phyloP scores from a whole-genome alignment of 2,888 invertebrate species.

The Herminia tarsipennalis region DNA sequence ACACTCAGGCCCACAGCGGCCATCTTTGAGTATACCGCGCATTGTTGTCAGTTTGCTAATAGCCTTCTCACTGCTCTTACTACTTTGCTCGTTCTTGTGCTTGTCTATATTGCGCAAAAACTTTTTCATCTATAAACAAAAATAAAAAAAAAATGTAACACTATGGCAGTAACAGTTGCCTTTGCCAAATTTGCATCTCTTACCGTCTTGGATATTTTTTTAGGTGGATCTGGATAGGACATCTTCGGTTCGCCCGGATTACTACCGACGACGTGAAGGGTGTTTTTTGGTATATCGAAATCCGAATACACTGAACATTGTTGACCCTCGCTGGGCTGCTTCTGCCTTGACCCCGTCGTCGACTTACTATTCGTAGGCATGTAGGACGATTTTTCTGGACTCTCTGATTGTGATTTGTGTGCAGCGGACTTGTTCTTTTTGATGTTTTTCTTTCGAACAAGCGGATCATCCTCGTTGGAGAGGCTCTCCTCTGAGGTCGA shows the following conservation, averaged over 20 bases:
- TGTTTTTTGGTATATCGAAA: constrained; percentile 76
- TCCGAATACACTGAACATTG: constrained; percentile 70
- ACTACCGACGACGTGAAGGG: constrained; percentile 77
- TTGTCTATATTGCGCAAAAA: constrained; percentile 79
- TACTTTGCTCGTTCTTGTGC: constrained; percentile 72
- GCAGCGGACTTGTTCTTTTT: constrained; percentile 51
- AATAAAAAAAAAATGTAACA: neutral
- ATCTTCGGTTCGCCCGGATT: constrained; percentile 82
- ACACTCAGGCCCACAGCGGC: constrained; percentile 75
- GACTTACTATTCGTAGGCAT: constrained; percentile 78
- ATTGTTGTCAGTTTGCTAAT: constrained; percentile 74
- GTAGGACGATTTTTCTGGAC: constrained; percentile 58
- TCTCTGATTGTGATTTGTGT: constrained; percentile 52
- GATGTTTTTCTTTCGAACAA: constrained; percentile 54
- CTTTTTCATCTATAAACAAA: constrained; percentile 71
- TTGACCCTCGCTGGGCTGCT: constrained; percentile 61
- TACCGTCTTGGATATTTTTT: constrained; percentile 80
- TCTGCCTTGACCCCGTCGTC: constrained; percentile 66
- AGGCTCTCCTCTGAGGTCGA: constrained; percentile 81
- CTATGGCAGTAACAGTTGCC: neutral
- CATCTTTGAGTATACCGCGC: constrained; percentile 78
- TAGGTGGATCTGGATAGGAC: constrained; percentile 75
- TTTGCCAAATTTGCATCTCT: constrained; percentile 16
- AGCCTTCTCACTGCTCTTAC: constrained; percentile 65
- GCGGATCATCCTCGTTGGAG: constrained; percentile 71